Evolutionary conservation across 2,113 vertebrate genomes (phyloP).

Genomic region (Gulo gulo): DNA sequence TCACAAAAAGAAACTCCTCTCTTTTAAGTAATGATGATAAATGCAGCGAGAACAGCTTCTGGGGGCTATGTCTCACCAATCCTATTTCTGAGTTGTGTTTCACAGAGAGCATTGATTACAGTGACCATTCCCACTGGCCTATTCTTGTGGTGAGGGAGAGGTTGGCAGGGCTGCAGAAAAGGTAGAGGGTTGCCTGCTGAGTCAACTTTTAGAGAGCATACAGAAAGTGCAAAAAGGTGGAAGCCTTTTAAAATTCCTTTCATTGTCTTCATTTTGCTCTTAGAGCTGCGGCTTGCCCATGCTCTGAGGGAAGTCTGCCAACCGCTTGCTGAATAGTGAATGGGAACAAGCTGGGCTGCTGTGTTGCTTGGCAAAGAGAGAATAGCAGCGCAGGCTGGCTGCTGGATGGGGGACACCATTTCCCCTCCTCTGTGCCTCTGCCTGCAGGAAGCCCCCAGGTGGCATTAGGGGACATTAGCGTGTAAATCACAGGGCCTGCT

Average conservation of each 20-base stretch:
- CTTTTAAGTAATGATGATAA: not conserved
- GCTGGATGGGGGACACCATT: not conserved
- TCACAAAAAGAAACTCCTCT: not conserved
- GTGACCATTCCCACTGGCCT: not conserved
- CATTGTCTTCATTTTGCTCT: slow-evolving; percentile 36
- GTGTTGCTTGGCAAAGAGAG: slow-evolving; percentile 32
- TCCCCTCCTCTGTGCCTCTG: not conserved
- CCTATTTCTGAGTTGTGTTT: not conserved
- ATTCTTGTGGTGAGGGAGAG: not conserved
- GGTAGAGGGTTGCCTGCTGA: not conserved
- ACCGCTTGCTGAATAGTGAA: slow-evolving; percentile 14
- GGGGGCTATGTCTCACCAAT: not conserved
- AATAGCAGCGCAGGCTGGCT: not conserved
- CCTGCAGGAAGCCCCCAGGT: slow-evolving; percentile 50
- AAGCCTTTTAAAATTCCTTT: slow-evolving; percentile 39
- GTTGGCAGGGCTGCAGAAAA: not conserved
- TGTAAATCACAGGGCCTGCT: slow-evolving; percentile 53
- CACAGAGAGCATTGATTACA: not conserved
- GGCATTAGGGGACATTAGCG: slow-evolving; percentile 47
- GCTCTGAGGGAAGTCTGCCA: slow-evolving; percentile 54
- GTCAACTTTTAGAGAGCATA: not conserved
- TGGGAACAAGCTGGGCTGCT: slow-evolving; percentile 52
- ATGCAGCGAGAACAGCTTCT: not conserved
- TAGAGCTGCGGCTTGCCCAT: not conserved
- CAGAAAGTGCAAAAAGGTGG: not conserved